Base-by-base conservation (phyloP, 2,888 invertebrate species). In the Crocallis elinguaria region DNA sequence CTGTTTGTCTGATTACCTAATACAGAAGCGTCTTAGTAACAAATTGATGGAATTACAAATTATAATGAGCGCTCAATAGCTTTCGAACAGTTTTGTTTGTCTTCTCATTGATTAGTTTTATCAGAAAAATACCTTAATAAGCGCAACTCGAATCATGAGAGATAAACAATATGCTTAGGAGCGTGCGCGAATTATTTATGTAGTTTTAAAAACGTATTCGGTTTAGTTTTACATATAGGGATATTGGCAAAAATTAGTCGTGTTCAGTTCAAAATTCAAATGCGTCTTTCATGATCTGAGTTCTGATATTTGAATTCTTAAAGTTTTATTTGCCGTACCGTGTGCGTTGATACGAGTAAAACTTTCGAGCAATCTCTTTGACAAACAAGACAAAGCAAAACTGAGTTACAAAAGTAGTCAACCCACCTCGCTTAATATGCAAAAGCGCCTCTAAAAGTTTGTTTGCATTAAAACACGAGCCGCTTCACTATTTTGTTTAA, bases 371-470 rank as follows among this genome's bases (percentile, higher is more conserved):
- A 53, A 67, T 69, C 57, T 70, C 70, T 76, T 78, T 79, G 77
- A 79, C 72, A 78, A 83, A 81, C 80, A 84, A 89, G 88, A 88
- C 88, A 86, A 89, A 86, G 85, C 87, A 87, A 88, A 90, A 86
- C 85, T 89, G 87, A 89, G 84, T 80, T 83, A 84, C 69, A 83
- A 82, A 86, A 85, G 91, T 91, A 91, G 91, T 84, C 88, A 88
- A 90, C 90, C 91, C 91, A 91, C 91, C 91, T 91, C 89, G 91
- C 91, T 91, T 91, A 84, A 90, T 91, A 91, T 90, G 91, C 91
- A 91, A 91, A 88, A 84, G 90, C 88, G 91, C 91, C 91, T 91
- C 88, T 74, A 85, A 86, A 89, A 90, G 90, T 91, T 91, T 91
- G 90, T 91, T 91, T 91, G 91, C 91, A 91, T 91, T 91, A 90